A percentile compares a stretch with the other conserved stretches of the same genome.
Conservation (phyloP, 2,797 vertebrate species). For the Pogonophryne albipinna region DNA sequence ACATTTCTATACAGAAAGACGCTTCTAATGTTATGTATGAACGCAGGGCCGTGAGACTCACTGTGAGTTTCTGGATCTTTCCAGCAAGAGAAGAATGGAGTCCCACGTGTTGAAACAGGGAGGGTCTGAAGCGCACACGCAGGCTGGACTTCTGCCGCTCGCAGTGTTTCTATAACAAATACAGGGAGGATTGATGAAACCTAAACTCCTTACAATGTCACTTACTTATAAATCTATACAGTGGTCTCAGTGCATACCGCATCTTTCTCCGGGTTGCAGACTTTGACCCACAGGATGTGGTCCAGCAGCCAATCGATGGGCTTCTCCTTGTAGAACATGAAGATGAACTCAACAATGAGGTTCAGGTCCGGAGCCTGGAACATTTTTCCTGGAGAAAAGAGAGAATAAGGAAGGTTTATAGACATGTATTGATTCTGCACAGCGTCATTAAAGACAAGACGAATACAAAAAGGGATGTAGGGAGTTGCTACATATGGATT, state of each 20-base stretch:
- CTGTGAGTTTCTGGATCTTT: slow-evolving; percentile 98
- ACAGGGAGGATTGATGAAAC: neutral
- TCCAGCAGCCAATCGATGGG: slow-evolving; percentile 99
- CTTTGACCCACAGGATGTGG: slow-evolving; percentile 99
- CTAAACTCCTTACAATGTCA: neutral
- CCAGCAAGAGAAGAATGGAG: slow-evolving; percentile 98
- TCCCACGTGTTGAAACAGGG: slow-evolving; percentile 97
- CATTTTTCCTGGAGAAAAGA: slow-evolving; percentile 93
- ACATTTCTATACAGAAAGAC: slow-evolving; percentile 37
- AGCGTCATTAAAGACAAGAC: slow-evolving; percentile 14
- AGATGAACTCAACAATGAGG: slow-evolving; percentile 98
- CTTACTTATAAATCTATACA: neutral
- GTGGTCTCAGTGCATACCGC: slow-evolving; percentile 85
- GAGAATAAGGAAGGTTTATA: neutral
- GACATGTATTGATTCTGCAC: slow-evolving; percentile 11
- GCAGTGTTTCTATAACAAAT: slow-evolving; percentile 92
- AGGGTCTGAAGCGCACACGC: slow-evolving; percentile 95
- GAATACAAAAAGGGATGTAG: slow-evolving; percentile 15
- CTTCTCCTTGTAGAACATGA: slow-evolving; percentile 99
- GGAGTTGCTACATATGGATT: neutral
- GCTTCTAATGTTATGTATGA: neutral
- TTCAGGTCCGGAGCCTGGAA: slow-evolving; percentile 98
- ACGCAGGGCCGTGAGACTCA: slow-evolving; percentile 71
- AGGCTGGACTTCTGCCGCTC: slow-evolving; percentile 98
- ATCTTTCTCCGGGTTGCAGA: slow-evolving; percentile 99